These are phyloP conservation scores for Porites cylindrica DNA, from an alignment of 92 coral and sea anemone genomes.

Conservation along the genomic window DNA sequence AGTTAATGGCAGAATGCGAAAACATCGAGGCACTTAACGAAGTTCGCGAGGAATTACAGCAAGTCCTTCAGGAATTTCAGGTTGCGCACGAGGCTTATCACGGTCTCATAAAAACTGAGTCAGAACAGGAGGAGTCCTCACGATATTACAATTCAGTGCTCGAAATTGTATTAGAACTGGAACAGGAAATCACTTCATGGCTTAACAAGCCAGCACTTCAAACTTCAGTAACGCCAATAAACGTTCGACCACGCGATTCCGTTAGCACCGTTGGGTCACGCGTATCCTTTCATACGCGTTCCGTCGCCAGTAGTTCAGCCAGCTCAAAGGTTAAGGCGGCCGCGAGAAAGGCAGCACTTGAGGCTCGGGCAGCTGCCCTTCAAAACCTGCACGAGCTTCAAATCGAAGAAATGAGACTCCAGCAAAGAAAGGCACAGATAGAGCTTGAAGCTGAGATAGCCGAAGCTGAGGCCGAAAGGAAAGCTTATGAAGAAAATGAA, in stretches of 20 bases:
- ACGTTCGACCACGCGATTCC: too few species aligned
- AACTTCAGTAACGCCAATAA: too few species aligned
- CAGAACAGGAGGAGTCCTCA: background rate
- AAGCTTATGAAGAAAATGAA: conserved; percentile 10
- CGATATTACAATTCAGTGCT: background rate
- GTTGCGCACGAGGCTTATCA: conserved; percentile 5
- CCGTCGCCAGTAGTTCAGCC: conserved; percentile 35
- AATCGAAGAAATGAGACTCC: background rate
- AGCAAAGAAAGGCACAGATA: conserved; percentile 43
- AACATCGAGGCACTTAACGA: background rate
- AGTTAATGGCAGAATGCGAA: conserved; percentile 2
- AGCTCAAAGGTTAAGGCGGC: conserved; percentile 34
- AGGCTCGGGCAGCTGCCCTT: conserved; percentile 1
- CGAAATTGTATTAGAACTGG: background rate
- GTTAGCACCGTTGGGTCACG: background rate
- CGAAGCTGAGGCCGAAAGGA: conserved; percentile 46
- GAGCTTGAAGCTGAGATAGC: conserved; percentile 58
- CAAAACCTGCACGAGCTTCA: conserved; percentile 35
- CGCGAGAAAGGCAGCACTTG: conserved; percentile 41
- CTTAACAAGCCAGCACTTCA: too few species aligned
- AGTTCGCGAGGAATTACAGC: background rate
- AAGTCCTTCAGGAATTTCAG: background rate
- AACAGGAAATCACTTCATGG: too few species aligned
- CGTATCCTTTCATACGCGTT: background rate
- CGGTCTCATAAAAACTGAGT: background rate